Conservation (phyloP, 2,888 invertebrate genomes). For the Watsonalla cultraria region DNA sequence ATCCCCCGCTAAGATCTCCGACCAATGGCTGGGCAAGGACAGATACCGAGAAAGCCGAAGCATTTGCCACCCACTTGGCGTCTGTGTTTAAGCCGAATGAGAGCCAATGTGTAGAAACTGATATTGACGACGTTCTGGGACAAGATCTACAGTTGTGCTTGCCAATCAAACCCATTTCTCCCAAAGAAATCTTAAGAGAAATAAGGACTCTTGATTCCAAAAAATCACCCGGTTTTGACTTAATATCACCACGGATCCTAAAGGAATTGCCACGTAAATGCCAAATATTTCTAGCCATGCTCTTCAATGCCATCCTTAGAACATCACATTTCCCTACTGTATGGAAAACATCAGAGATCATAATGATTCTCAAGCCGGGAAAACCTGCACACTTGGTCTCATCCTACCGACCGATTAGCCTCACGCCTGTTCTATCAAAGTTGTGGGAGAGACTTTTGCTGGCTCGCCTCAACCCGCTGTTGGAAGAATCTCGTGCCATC, state of each 20-base stretch:
- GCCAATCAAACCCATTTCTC: background rate
- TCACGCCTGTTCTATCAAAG: constrained; percentile 10
- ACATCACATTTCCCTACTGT: background rate
- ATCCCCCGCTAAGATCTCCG: background rate
- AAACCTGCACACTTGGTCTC: constrained; percentile 3
- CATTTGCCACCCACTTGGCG: background rate
- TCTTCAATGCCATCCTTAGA: background rate
- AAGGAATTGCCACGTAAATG: background rate
- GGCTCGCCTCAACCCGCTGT: background rate
- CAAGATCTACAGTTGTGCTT: background rate
- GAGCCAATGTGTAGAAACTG: background rate
- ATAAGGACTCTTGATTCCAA: background rate
- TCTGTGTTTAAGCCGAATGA: background rate
- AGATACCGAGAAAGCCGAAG: background rate
- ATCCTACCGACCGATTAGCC: constrained; percentile 13
- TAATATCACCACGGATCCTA: background rate
- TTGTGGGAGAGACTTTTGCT: constrained; percentile 9
- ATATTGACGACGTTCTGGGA: background rate
- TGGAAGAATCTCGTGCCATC: constrained; percentile 1
- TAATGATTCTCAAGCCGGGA: background rate
- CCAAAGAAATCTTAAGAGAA: background rate
- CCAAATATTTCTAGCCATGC: background rate
- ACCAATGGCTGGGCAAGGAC: background rate
- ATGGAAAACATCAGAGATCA: background rate
- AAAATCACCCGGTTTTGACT: background rate